These are phyloP conservation scores for Pachyuromys duprasi DNA, from an alignment of 2,797 vertebrate genomes.

Conservation along the genomic window DNA sequence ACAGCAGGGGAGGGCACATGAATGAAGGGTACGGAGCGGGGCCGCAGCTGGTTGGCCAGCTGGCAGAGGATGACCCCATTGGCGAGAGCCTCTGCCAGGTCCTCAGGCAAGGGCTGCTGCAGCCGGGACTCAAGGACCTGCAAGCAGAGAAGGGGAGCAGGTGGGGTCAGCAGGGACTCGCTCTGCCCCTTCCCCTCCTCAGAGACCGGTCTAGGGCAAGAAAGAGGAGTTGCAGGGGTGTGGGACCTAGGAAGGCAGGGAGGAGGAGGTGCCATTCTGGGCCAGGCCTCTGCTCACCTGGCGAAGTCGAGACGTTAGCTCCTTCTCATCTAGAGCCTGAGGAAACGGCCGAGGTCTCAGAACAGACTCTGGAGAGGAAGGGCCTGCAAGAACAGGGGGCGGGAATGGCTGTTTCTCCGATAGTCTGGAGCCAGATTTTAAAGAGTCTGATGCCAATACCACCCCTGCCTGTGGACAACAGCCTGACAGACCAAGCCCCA, in stretches of 20 bases:
- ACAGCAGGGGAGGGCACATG: slow-evolving; percentile 95
- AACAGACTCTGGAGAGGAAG: slow-evolving; percentile 65
- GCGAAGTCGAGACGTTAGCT: slow-evolving; percentile 74
- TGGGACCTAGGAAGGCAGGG: background rate
- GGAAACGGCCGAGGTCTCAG: slow-evolving; percentile 19
- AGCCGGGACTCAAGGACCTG: slow-evolving; percentile 92
- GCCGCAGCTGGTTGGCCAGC: slow-evolving; percentile 92
- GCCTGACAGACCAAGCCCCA: background rate
- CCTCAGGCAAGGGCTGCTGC: slow-evolving; percentile 89
- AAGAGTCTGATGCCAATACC: background rate
- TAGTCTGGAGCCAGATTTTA: background rate
- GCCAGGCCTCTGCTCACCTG: slow-evolving; percentile 69
- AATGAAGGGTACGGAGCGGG: slow-evolving; percentile 92
- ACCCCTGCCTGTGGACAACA: background rate
- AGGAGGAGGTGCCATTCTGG: background rate
- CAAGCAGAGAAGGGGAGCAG: rapidly evolving
- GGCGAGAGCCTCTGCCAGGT: slow-evolving; percentile 90
- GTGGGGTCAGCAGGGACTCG: background rate
- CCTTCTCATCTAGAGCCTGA: slow-evolving; percentile 60
- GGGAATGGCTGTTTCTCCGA: rapidly evolving
- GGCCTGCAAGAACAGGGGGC: slow-evolving; percentile 6
- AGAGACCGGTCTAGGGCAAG: background rate
- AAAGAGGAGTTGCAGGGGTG: background rate
- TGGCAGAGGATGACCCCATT: slow-evolving; percentile 93
- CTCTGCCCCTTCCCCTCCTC: background rate